Base-by-base conservation (phyloP, 2,888 invertebrate species). In the Andrena bucephala region DNA sequence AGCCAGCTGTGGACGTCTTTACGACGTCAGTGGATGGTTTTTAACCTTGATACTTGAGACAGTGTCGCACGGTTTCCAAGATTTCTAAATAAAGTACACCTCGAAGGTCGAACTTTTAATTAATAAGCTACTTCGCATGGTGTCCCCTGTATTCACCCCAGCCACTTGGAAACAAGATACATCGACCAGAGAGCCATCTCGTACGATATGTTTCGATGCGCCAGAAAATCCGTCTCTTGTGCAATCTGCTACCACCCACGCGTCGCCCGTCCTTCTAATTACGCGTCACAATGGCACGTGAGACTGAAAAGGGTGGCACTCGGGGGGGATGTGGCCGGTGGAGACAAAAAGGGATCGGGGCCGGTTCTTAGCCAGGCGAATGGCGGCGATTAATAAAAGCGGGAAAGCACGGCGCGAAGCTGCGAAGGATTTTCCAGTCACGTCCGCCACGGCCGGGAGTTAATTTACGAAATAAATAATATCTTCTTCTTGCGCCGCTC, bases 391-490 rank as follows among this genome's bases (percentile, higher is more conserved):
- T 94, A 94, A 94, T 94, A 94, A 93, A 92, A 92, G 92, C 91
- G 91, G 90, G 89, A 90, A 91, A 92, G 91, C 91, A 90, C 90
- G 90, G 86, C 78, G 89, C 84, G 87, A 90, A 90, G 90, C 89
- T 89, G 89, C 85, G 81, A 80, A 89, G 89, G 90, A 93, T 93
- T 94, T 94, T 94, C 93, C 91, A 93, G 93, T 94, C 94, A 94
- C 94, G 94, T 94, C 90, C 92, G 82, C 86, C 86, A 77, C 90
- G 88, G 90, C 88, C 89, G 87, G 90, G 93, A 94, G 94, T 94
- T 94, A 93, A 94, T 94, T 94, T 94, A 93, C 93, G 93, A 94
- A 94, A 94, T 94, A 94, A 94, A 94, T 94, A 94, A 94, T 94
- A 93, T 93, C 93, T 92, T 90, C 92, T 91, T 91, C 90, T 92